phyloP scores from a whole-genome alignment of 2,888 invertebrate genomes.

The Orchesella flavescens region DNA sequence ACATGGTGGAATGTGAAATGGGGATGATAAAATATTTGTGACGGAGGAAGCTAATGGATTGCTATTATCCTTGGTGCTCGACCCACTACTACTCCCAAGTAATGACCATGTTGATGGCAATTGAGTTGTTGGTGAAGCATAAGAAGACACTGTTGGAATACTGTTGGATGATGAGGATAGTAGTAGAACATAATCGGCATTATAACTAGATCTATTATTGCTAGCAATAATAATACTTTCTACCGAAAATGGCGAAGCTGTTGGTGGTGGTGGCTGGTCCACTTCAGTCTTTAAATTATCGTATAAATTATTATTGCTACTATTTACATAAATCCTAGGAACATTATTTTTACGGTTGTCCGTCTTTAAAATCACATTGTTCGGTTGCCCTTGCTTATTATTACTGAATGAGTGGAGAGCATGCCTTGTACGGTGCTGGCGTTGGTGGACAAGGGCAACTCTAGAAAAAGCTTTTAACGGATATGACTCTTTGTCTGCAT shows the following conservation, averaged over 20 bases:
- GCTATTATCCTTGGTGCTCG: not conserved
- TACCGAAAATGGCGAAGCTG: not conserved
- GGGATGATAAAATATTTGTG: constrained; percentile 16
- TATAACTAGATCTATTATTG: not conserved
- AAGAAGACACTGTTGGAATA: not conserved
- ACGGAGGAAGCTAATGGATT: not conserved
- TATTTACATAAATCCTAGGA: not conserved
- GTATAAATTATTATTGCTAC: not conserved
- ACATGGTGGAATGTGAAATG: constrained; percentile 47
- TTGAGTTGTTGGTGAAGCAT: not conserved
- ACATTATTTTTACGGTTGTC: too few relatives aligned
- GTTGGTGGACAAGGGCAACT: too few relatives aligned
- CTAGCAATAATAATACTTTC: constrained; percentile 1
- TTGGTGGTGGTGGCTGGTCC: not conserved
- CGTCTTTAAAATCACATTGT: too few relatives aligned
- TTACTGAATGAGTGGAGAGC: too few relatives aligned
- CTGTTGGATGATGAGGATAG: not conserved
- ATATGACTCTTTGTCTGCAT: too few relatives aligned
- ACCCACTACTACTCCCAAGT: not conserved
- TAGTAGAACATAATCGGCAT: not conserved
- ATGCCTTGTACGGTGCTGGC: too few relatives aligned
- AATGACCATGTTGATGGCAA: too few relatives aligned
- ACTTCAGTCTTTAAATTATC: constrained; percentile 16
- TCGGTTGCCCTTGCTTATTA: too few relatives aligned
- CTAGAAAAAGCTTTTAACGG: too few relatives aligned